Evolutionary conservation across 2,113 vertebrate species (phyloP), one percentile per base, ranked within the genome.

Genomic region (Lagenorhynchus albirostris): DNA sequence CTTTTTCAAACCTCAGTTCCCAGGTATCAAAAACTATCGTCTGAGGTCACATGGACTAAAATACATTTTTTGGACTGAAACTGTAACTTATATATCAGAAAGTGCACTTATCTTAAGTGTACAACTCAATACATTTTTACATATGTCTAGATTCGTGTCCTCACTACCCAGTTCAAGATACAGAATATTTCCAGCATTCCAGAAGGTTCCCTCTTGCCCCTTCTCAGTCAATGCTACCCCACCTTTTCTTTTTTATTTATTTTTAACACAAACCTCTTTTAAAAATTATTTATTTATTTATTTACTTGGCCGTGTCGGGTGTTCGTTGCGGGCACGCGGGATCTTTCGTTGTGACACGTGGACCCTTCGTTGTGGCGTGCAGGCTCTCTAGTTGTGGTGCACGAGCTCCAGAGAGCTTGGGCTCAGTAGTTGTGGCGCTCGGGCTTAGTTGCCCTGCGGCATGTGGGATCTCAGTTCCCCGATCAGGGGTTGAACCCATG

Each of bases 1-100:
- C 25, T 68, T 95, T 91, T 91, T 74, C 83, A 89, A 74, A 89
- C 65, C 31, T 76, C n/a, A n/a, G 41, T 92, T 96, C 41, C 9
- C 65, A 83, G 58, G 10, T 80, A 91, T 55, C 76, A 25, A 84
- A 96, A 90, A n/a, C 21, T 80, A 89, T 84, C 25, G 10, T 50
- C 65, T 67, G 76, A 91, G 63, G 79, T 50, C 55, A 71, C 15
- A 65, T 33, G 73, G 26, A 44, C 73, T 86, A 81, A 94, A 63
- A 81, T 44, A 47, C 21, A 6, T 63, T 92, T 86, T 55, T 74
- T 63, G 3, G 96, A 91, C 83, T 79, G 23, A 31, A 95, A 91
- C 41, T 70, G n/a, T 79, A 92, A 94, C 21, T 77, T 94, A 29
- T 29, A 50, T 53, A 67, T 71, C 60, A 86, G 85, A 77, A 90